phyloP scores from a whole-genome alignment of 1,140 invertebrate genomes.

The Tribolium madens region DNA sequence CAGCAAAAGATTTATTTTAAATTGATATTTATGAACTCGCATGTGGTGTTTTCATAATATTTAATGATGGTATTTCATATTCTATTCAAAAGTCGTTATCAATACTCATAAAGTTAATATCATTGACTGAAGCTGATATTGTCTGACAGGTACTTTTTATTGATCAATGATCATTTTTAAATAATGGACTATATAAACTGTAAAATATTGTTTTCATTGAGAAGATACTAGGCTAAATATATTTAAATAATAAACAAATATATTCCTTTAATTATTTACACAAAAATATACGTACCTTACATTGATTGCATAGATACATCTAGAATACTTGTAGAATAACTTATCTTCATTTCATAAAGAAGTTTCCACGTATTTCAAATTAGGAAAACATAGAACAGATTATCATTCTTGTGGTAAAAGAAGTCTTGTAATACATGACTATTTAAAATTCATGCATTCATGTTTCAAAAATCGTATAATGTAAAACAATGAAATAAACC shows the following conservation, averaged over 20 bases:
- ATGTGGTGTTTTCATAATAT: conserved; percentile 19
- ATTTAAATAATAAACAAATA: neutral
- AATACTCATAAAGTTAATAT: conserved; percentile 16
- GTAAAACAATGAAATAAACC: neutral
- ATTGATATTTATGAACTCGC: conserved; percentile 16
- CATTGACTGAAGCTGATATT: conserved; percentile 8
- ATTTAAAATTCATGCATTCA: neutral
- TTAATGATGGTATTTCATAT: conserved; percentile 10
- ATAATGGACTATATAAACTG: neutral
- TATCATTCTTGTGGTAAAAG: neutral
- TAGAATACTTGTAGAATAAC: neutral
- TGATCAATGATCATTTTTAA: neutral
- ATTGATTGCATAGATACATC: neutral
- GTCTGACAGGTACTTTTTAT: conserved; percentile 24
- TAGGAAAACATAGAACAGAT: neutral
- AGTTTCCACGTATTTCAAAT: neutral
- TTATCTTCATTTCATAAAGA: neutral
- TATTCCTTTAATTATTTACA: neutral
- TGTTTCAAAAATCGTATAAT: neutral
- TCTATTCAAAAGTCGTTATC: conserved; percentile 27
- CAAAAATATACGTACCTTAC: neutral
- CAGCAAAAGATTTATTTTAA: neutral
- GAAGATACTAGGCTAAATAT: neutral
- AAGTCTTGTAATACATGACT: neutral
- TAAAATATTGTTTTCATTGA: neutral